Evolutionary conservation across 2,888 invertebrate species (phyloP), one percentile per base, ranked within the genome.

Genomic region (Oeneis ivallda): DNA sequence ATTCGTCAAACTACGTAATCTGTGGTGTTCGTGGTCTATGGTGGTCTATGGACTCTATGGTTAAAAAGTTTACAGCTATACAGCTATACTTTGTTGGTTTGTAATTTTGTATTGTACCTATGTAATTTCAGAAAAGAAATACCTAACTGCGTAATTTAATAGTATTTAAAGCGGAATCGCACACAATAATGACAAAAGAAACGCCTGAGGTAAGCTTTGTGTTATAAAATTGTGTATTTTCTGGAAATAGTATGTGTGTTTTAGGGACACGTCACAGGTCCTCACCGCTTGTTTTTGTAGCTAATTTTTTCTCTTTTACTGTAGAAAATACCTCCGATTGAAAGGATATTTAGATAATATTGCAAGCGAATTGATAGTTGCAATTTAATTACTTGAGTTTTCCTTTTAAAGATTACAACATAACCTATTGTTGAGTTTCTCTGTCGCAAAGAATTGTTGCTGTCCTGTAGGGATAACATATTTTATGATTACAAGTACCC

Each of bases 201-300:
- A 76, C 83, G 53, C 77, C 83, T 26, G 89, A 89, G 88, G 89
- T 89, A 85, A 76, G 66, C 70, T 70, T 64, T 49, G 4, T 34
- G 17, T 47, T 57, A 32, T 53, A 68, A 66, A 13, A 62, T 47
- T 50, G 17, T 13, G 45, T 41, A 63, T 58, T 4, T 10, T n/a
- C 17, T 10, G 1, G 65, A 62, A 56, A 67, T 63, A n/a, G n/a
- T 8, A 11, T 45, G 5, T 34, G n/a, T 43, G 32, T 15, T 45
- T 54, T 65, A 64, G 59, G 75, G 82, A 83, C 82, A 82, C 82
- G 82, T 84, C 84, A 83, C 56, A 37, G 37, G 37, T 37, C 57
- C 47, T 17, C 62, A 43, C 58, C 58, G 59, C 26, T 49, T 58
- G 19, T 2, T 58, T 45, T 39, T 32, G 43, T 34, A 26, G 8